Conservation (phyloP, 2,797 vertebrate species). For the Catharus ustulatus region DNA sequence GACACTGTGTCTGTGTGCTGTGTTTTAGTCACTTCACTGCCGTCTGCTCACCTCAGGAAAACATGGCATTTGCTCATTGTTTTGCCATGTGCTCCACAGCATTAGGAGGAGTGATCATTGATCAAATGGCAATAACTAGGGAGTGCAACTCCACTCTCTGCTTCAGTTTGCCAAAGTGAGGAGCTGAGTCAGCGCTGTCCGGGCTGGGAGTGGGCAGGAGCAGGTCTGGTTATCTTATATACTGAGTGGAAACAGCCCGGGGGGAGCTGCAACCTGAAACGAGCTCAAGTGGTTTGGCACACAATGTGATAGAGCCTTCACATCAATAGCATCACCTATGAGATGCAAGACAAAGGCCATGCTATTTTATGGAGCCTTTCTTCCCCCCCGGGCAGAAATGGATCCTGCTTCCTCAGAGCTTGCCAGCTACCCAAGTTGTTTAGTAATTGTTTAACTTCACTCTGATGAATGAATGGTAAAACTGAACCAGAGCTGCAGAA, state of each 20-base stretch:
- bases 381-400: constrained; percentile 58
- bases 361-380: constrained; percentile 42
- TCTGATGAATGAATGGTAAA: constrained; percentile 62
- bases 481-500: constrained; percentile 50
- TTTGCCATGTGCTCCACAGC: background rate
- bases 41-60: background rate
- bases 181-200: constrained; percentile 43
- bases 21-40: background rate
- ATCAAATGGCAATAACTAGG: constrained; percentile 7
- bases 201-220: constrained; percentile 24
- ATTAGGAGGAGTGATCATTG: constrained; percentile 5
- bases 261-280: constrained; percentile 51
- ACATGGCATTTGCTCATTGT: background rate
- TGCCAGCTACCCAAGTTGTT: constrained; percentile 56
- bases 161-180: constrained; percentile 17
- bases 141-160: background rate
- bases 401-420: constrained; percentile 29
- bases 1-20: rapidly evolving
- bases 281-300: constrained; percentile 49
- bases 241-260: constrained; percentile 7
- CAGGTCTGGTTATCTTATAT: constrained; percentile 40
- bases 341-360: constrained; percentile 46
- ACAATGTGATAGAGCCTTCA: constrained; percentile 25
- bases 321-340: constrained; percentile 33
- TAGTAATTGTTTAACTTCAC: constrained; percentile 51